These are phyloP conservation scores for Atrina japonica DNA, from an alignment of 2,888 invertebrate genomes.

Conservation along the genomic window DNA sequence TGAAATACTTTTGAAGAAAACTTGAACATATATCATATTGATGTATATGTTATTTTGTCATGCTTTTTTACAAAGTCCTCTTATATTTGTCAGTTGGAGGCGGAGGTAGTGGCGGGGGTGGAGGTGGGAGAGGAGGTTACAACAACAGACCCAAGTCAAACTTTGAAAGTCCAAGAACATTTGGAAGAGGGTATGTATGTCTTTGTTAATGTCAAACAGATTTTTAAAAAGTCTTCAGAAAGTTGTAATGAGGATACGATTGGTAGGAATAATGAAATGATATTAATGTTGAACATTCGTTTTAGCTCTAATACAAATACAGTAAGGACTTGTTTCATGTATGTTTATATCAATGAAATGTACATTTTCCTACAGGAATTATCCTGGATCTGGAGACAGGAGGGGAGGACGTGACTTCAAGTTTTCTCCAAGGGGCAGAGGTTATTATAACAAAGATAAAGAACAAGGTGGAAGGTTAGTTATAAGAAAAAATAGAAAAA, in stretches of 20 bases:
- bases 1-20: background rate
- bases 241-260: background rate
- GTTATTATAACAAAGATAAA: conserved; percentile 30
- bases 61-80: background rate
- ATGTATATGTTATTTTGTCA: background rate
- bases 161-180: conserved; percentile 19
- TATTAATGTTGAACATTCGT: too few species aligned
- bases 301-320: too few species aligned
- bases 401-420: conserved; percentile 35
- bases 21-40: background rate
- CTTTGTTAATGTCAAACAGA: background rate
- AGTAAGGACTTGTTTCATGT: too few species aligned
- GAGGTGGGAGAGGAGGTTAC: conserved; percentile 2
- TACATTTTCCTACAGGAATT: background rate
- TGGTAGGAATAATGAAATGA: too few species aligned
- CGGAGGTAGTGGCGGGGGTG: conserved; percentile 7
- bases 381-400: conserved; percentile 7
- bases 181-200: conserved; percentile 17
- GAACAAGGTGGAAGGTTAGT: conserved; percentile 14
- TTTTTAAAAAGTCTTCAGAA: background rate
- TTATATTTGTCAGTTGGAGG: conserved; percentile 22
- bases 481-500: too few species aligned
- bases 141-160: conserved; percentile 24
- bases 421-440: conserved; percentile 30
- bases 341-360: too few species aligned